phyloP scores from a whole-genome alignment of 2,797 vertebrate species.

The Hyperoplus lanceolatus region DNA sequence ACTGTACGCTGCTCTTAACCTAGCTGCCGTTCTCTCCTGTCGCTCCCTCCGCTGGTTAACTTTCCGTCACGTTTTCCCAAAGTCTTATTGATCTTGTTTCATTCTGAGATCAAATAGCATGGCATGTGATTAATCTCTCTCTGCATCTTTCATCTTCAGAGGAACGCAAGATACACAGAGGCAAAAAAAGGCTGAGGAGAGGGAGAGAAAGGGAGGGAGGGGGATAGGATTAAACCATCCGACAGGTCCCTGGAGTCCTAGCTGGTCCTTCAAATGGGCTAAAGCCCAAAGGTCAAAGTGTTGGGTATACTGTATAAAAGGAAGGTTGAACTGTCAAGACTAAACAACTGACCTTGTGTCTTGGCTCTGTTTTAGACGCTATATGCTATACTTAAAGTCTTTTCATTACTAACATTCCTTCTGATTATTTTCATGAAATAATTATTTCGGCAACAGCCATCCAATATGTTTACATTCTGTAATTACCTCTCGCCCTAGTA shows the following conservation, averaged over 20 bases:
- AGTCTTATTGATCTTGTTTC: conserved; percentile 81
- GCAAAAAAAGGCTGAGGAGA: conserved; percentile 52
- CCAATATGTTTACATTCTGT: neutral
- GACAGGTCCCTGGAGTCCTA: conserved; percentile 63
- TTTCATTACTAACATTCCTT: conserved; percentile 4
- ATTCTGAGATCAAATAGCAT: conserved; percentile 85
- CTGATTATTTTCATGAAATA: neutral
- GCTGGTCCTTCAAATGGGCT: conserved; percentile 66
- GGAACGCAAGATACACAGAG: conserved; percentile 66
- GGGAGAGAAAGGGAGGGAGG: conserved; percentile 19
- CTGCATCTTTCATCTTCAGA: conserved; percentile 84
- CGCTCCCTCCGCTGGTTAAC: conserved; percentile 66
- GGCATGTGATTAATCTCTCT: conserved; percentile 83
- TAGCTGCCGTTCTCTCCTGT: conserved; percentile 35
- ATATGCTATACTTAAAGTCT: neutral
- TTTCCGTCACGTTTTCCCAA: conserved; percentile 71
- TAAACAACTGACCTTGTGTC: conserved; percentile 62
- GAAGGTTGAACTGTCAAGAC: conserved; percentile 36
- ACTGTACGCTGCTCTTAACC: conserved; percentile 69
- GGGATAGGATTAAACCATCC: conserved; percentile 70
- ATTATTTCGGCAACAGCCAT: neutral
- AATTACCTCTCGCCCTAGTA: neutral
- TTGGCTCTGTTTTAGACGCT: neutral
- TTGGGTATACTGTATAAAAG: conserved; percentile 43
- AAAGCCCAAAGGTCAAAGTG: conserved; percentile 70